Base-by-base conservation (phyloP, 2,113 vertebrate genomes). In the Cnemophilus loriae region DNA sequence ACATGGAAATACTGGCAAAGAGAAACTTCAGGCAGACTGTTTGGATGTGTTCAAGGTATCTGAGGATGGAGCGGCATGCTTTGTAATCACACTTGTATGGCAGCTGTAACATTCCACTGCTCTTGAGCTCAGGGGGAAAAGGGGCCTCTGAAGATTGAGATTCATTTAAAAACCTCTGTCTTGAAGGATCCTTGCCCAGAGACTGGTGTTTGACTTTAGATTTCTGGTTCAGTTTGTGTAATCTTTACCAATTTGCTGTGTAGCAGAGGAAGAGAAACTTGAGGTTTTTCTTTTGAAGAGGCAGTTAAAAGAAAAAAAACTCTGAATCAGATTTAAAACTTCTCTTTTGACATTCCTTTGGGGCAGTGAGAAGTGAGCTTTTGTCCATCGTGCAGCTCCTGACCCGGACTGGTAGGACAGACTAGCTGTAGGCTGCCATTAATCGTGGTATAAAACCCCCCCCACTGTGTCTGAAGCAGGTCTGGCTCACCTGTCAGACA, bases 201-300 rank as follows among this genome's bases (percentile, higher is more conserved):
- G 22, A 2, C 5, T 1, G 1, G 7, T 85, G 32, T 35, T 70
- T 46, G 32, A 33, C 28, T 75, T 73, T 0, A 33, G 37, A 17
- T 53, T 86, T 77, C 28, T 67, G 26, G 16, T 16, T 53, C 10
- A 2, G 26, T 84, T 50, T 65, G 37, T 8, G 0, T 81, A 19
- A 41, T 52, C 18, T 77, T 74, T 35, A 30, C 10, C 11, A 6
- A 1, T 60, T 85, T 57, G 28, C 17, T 64, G 0, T 32, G 2
- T 53, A 52, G 27, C 13, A 41, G 49, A 64, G 18, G 35, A 65
- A 33, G 50, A 68, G 39, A 84, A 73, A 64, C 37, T 59, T 41
- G 1, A 21, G 1, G 7, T 44, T 85, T 84, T 84, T 5, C 6
- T 57, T 37, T 47, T 64, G 21, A 82, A 49, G 23, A 30, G 55